Conservation (phyloP, 2,113 vertebrate species). For the Ranitomeya imitator region DNA sequence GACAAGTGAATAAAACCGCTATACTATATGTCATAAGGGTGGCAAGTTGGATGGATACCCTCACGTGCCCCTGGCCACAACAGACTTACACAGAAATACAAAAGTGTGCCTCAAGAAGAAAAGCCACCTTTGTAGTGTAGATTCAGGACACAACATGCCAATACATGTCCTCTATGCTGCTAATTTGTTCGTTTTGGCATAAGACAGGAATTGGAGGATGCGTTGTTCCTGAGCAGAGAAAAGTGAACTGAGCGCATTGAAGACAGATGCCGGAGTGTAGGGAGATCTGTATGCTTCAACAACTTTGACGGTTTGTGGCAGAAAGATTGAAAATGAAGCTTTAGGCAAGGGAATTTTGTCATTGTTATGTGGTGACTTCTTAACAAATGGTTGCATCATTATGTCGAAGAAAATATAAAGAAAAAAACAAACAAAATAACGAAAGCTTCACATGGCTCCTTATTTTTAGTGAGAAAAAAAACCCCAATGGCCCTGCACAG, state of each 20-base stretch:
- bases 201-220: background rate
- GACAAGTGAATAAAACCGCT: background rate
- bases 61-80: background rate
- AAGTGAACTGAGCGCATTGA: background rate
- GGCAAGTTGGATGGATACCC: background rate
- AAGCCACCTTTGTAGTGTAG: background rate
- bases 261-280: constrained; percentile 14
- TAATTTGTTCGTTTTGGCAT: constrained; percentile 11
- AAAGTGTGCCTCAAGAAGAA: background rate
- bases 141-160: background rate
- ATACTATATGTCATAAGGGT: background rate
- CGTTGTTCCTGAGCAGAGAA: background rate
- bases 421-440: constrained; percentile 17
- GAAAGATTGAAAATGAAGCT: constrained; percentile 31
- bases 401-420: background rate
- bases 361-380: constrained; percentile 39
- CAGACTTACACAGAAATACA: background rate
- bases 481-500: constrained; percentile 14
- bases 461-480: constrained; percentile 41
- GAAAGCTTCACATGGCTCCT: constrained; percentile 42
- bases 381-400: constrained; percentile 50
- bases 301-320: constrained; percentile 6
- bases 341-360: constrained; percentile 33
- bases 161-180: background rate
- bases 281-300: constrained; percentile 24